Base-by-base conservation (phyloP, 2,888 invertebrate species). In the Geotrupes spiniger region DNA sequence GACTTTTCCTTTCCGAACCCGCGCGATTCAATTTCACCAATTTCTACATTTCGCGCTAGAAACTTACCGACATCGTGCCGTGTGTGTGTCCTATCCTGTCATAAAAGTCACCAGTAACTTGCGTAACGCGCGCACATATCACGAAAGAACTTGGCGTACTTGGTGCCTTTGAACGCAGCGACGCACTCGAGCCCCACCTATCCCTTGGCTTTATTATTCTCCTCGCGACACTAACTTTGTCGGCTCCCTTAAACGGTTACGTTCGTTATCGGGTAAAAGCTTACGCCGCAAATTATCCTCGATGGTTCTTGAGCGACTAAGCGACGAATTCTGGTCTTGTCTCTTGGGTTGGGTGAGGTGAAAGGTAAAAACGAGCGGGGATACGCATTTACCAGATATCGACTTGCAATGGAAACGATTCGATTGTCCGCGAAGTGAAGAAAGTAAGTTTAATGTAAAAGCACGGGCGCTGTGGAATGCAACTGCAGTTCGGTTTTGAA, bases 271-370 rank as follows among this genome's bases (percentile, higher is more conserved):
- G 33, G 29, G 12, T 11, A n/a, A 21, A 21, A 21, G 4, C 6
- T 21, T 21, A 21, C 3, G 21, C 6, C 38, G 38, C 17, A 27
- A 27, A 10, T 26, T 11, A 26, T 40, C 26, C n/a, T 16, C 41
- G 45, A 36, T 36, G 45, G 41, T 45, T 41, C 41, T 45, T 46
- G 28, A 31, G 31, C 27, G 42, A 50, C 50, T 50, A 44, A 41
- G 40, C 33, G 40, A 41, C 33, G 27, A 36, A 36, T 46, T 33
- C 46, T 39, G 36, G 17, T 48, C 44, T 49, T 44, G 44, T 33
- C 40, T 49, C 36, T 36, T 50, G 50, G 50, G 50, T 50, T 50
- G 50, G 50, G 50, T 48, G 45, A 50, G 50, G 50, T 50, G 50
- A 50, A 50, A 50, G 50, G 50, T 50, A 50, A 40, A 41, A 41